Evolutionary conservation across 2,888 invertebrate genomes (phyloP), one percentile per base, ranked within the genome.

Genomic region (Phengaris alcon): DNA sequence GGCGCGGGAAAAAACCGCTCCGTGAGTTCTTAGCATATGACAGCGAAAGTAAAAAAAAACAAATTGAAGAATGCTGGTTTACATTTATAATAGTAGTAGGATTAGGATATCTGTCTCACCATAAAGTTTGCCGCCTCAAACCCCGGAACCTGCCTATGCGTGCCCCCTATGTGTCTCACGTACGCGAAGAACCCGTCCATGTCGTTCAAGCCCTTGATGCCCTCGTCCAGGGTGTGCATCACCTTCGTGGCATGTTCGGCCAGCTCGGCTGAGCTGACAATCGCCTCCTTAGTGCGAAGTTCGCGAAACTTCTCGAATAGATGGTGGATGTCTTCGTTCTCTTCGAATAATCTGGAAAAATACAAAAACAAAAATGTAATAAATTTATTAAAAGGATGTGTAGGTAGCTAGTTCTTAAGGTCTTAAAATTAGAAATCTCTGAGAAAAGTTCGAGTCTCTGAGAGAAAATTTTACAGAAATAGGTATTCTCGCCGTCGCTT

Each of bases 211-310:
- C 96, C 95, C 85, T 96, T 96, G 90, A 98, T 97, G 74, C 97
- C 97, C 82, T 97, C 97, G 86, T 98, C 97, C 79, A 98, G 88
- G 1, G 97, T 97, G 79, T 95, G 95, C 97, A 98, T 98, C 64
- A 98, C 98, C 82, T 96, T 96, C 77, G 95, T 96, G 13, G 98
- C 98, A 83, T 98, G 98, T 81, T 97, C 96, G n/a, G 96, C 96
- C 78, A 98, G 89, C 86, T 97, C 97, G 85, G 96, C 94, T 78
- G 97, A 97, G 80, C 95, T 95, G 74, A 96, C 95, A 84, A 97
- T 96, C 79, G 96, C 95, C 80, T 97, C 97, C 79, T 95, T 95
- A 4, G 96, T 96, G 82, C 95, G 95, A 77, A 97, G 90, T 80
- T 96, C 95, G 76, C 95, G 95, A 87, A 97, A 97, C 88, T 96